Evolutionary conservation across 2,797 vertebrate genomes (phyloP).

Genomic region (Artibeus lituratus): DNA sequence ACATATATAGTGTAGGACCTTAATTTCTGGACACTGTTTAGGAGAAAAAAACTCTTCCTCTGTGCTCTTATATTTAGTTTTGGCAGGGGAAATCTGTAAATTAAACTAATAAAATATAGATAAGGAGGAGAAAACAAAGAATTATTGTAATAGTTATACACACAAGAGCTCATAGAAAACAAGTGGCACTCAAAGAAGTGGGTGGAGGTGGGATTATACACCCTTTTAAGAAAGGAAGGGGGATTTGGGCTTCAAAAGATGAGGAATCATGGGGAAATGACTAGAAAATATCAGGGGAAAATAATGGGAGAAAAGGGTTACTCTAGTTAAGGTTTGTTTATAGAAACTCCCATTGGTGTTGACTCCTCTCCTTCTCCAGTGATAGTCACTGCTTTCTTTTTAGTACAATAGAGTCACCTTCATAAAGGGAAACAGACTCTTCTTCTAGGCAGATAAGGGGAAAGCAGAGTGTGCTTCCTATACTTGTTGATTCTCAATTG

Average conservation of each 20-base stretch:
- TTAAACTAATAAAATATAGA: background rate
- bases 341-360: background rate
- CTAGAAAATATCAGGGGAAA: background rate
- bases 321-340: background rate
- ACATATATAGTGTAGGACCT: background rate
- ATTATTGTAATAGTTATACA: background rate
- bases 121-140: background rate
- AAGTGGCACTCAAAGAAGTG: background rate
- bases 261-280: background rate
- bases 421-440: background rate
- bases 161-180: background rate
- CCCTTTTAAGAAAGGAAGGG: background rate
- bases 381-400: background rate
- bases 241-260: background rate
- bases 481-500: background rate
- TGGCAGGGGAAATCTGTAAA: background rate
- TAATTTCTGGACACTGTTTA: background rate
- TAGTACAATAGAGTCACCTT: background rate
- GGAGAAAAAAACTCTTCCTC: background rate
- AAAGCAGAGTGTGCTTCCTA: background rate
- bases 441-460: background rate
- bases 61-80: background rate
- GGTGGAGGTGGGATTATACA: background rate
- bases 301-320: background rate
- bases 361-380: background rate